phyloP scores from a whole-genome alignment of 2,888 invertebrate genomes.

The Aleiodes alternator region DNA sequence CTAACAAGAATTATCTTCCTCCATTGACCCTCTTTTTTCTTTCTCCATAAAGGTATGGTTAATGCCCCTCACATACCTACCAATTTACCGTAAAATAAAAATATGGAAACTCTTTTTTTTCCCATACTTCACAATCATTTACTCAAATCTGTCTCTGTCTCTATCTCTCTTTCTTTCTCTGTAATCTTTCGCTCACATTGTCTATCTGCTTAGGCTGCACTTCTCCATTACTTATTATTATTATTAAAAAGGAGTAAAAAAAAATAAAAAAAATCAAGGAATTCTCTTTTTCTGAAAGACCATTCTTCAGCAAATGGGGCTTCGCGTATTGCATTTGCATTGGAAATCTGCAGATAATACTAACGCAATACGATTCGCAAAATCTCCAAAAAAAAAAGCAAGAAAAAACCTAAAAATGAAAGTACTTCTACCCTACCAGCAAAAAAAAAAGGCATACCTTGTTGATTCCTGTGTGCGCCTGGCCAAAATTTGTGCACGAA shows the following conservation, averaged over 20 bases:
- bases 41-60: constrained; percentile 18
- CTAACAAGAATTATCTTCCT: not conserved
- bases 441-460: constrained; percentile 37
- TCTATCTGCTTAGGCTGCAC: constrained; percentile 43
- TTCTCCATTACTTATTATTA: constrained; percentile 16
- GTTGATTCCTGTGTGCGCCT: constrained; percentile 51
- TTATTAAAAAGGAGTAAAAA: not conserved
- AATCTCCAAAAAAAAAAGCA: not conserved
- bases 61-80: not conserved
- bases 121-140: not conserved
- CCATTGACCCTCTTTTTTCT: constrained; percentile 1
- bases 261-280: no score
- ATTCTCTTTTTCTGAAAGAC: not conserved
- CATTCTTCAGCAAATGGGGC: constrained; percentile 6
- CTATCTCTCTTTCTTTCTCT: constrained; percentile 49
- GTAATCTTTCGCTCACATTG: constrained; percentile 48
- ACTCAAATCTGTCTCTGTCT: not conserved
- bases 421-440: not conserved
- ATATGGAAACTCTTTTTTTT: not conserved
- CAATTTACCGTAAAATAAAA: not conserved
- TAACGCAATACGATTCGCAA: constrained; percentile 27
- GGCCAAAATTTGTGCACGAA: constrained; percentile 71
- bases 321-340: constrained; percentile 33
- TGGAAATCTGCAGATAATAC: constrained; percentile 28
- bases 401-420: not conserved